Evolutionary conservation across 2,797 vertebrate genomes (phyloP).

Genomic region (Holocentrus rufus): DNA sequence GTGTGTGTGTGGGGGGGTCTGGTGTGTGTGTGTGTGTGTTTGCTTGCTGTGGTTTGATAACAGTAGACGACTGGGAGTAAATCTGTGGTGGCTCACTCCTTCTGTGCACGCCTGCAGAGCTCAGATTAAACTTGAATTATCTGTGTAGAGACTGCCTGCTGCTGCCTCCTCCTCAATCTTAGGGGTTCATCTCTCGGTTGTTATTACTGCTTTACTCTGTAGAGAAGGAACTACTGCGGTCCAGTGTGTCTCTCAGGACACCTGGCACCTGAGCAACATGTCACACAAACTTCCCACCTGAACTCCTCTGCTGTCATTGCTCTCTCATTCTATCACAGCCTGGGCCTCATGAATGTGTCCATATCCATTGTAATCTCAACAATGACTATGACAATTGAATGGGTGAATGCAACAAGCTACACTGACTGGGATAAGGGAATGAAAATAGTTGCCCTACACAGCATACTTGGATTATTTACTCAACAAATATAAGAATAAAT

Average conservation of each 20-base stretch:
- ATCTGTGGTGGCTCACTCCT: slow-evolving; percentile 51
- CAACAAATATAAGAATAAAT: neutral
- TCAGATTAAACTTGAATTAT: slow-evolving; percentile 80
- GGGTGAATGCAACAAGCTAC: slow-evolving; percentile 10
- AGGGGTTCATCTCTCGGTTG: slow-evolving; percentile 62
- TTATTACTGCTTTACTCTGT: slow-evolving; percentile 56
- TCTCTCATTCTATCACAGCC: slow-evolving; percentile 35
- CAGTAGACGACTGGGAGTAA: slow-evolving; percentile 63
- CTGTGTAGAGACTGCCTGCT: slow-evolving; percentile 55
- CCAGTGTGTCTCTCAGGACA: slow-evolving; percentile 28
- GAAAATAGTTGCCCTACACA: neutral
- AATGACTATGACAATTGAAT: slow-evolving; percentile 2
- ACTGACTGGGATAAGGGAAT: neutral
- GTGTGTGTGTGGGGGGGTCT: neutral
- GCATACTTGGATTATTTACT: neutral
- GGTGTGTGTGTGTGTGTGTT: slow-evolving; percentile 18
- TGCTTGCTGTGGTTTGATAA: slow-evolving; percentile 68
- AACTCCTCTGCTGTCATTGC: slow-evolving; percentile 20
- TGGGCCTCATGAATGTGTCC: slow-evolving; percentile 1
- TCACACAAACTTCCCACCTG: slow-evolving; percentile 37
- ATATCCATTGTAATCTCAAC: slow-evolving; percentile 25
- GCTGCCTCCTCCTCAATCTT: slow-evolving; percentile 68
- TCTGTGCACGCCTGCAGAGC: slow-evolving; percentile 66
- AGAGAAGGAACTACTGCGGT: slow-evolving; percentile 30
- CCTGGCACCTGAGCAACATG: slow-evolving; percentile 28